Evolutionary conservation across 2,888 invertebrate genomes (phyloP).

Genomic region (Iselma pallidipennis): DNA sequence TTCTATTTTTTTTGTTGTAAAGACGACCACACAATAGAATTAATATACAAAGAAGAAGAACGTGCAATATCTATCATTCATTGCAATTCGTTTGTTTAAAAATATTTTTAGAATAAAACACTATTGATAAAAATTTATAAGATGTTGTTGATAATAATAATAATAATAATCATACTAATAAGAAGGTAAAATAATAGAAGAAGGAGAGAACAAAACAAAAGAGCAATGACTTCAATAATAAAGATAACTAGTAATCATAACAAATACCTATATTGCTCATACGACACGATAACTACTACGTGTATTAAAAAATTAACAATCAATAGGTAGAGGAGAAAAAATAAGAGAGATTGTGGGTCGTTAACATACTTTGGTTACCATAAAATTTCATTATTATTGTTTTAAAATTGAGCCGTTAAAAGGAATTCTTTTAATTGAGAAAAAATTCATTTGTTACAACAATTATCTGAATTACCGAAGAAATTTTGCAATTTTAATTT

Average conservation of each 20-base stretch:
- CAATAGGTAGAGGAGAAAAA: not conserved
- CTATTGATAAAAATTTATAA: not conserved
- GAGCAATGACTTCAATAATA: not conserved
- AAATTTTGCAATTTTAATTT: no score
- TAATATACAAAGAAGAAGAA: not conserved
- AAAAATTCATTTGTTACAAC: no score
- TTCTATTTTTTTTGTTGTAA: not conserved
- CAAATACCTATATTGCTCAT: not conserved
- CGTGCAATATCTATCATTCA: not conserved
- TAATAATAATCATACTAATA: no score
- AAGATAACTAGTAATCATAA: not conserved
- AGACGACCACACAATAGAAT: not conserved
- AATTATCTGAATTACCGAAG: no score
- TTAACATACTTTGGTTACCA: not conserved
- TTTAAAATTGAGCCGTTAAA: not conserved
- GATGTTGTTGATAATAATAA: not conserved
- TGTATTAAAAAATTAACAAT: not conserved
- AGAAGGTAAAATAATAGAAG: no score
- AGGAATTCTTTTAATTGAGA: not conserved
- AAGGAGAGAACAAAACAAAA: no score
- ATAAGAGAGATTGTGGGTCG: not conserved
- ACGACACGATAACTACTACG: not conserved
- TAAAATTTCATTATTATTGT: slow-evolving; percentile 1
- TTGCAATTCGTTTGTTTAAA: not conserved
- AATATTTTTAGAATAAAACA: not conserved